Evolutionary conservation across 2,888 invertebrate species (phyloP), one percentile per base, ranked within the genome.

Genomic region (Drosophila suboccidentalis): DNA sequence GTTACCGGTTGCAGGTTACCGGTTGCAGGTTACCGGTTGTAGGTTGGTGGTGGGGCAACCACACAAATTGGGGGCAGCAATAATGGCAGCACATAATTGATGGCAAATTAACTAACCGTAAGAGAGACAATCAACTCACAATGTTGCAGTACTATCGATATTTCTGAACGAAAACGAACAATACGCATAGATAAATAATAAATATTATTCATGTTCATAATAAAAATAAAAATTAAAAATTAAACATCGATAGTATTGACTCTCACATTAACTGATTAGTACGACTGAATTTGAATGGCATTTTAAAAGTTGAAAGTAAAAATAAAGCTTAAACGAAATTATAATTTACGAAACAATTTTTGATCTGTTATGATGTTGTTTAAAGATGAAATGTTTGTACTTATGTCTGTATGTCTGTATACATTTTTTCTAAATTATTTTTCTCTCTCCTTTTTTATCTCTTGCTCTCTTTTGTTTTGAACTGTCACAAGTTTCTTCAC

Each of bases 101-200:
- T 57, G 36, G 44, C 55, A 34, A 44, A 22, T 22, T 22, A 55
- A 57, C 19, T 36, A 44, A 36, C 15, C 44, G 44, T 55, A 36
- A 55, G 43, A 32, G 13, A 55, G 4, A 41, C 41, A 10, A 22
- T 6, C 1, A 22, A 1, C 22, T n/a, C 13, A 26, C 44, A 44
- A 22, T 22, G 44, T 44, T 44, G 22, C 44, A 8, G 8, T 29
- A 19, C 50, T n/a, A 34, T 36, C 50, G 4, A 8, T 1, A 50
- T 6, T 22, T n/a, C 44, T 44, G 3, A 8, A 1, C 6, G 8
- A 22, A 22, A 13, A 3, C 3, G 2, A 43, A 38, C 13, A 13
- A 13, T 36, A 10, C 26, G 26, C 5, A 29, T 29, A 26, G 6
- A 26, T 26, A 5, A 26, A 26, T 26, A 17, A 17, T 41, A 41